Evolutionary conservation across 53 echinoderm and acorn worm genomes (phyloP).

Genomic region (Echinometra lucunter): DNA sequence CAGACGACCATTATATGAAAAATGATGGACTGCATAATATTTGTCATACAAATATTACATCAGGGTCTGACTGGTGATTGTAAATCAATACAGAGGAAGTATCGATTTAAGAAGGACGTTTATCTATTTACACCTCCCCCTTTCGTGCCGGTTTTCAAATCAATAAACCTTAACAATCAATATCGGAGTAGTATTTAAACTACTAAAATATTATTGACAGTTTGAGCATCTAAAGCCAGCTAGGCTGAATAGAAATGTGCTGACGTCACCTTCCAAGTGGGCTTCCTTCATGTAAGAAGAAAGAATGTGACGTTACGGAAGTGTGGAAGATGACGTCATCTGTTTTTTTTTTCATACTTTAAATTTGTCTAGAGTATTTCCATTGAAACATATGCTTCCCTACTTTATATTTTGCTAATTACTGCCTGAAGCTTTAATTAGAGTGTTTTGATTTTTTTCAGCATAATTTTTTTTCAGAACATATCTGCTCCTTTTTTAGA

Average conservation of each 20-base stretch:
- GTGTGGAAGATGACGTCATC: not conserved
- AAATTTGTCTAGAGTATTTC: not conserved
- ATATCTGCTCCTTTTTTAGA: too few species aligned
- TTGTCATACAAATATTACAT: too few species aligned
- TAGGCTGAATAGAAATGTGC: not conserved
- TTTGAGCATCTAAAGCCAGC: not conserved
- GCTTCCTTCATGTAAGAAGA: not conserved
- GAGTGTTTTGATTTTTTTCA: not conserved
- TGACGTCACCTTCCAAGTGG: not conserved
- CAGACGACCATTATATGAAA: too few species aligned
- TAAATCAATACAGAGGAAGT: too few species aligned
- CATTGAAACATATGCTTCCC: not conserved
- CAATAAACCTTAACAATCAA: not conserved
- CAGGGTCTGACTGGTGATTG: too few species aligned
- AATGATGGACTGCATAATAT: too few species aligned
- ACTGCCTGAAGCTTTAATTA: not conserved
- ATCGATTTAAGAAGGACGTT: too few species aligned
- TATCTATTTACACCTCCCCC: too few species aligned
- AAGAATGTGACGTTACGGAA: not conserved
- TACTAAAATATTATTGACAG: not conserved
- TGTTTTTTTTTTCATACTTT: not conserved
- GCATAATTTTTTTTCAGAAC: too few species aligned
- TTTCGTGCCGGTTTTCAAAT: not conserved
- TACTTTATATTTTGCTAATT: not conserved
- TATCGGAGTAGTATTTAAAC: not conserved